Evolutionary conservation across 2,888 invertebrate genomes (phyloP).

Genomic region (Hoplodrina ambigua): DNA sequence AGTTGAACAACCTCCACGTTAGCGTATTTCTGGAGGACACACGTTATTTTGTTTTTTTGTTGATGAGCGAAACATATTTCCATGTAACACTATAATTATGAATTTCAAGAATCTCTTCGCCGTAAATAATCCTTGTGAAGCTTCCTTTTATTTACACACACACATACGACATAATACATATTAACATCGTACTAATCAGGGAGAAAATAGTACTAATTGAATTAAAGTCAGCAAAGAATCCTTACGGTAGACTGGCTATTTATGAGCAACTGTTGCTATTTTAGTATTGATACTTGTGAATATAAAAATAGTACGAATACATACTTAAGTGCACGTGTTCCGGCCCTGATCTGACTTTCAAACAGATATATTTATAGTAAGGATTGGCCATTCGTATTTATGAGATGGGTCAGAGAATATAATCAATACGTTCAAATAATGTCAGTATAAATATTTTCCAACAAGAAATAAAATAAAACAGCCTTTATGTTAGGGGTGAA

Average conservation of each 20-base stretch:
- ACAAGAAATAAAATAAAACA: not conserved
- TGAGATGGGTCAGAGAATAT: not conserved
- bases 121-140: constrained; percentile 9
- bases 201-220: constrained; percentile 21
- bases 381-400: not conserved
- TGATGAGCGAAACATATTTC: constrained; percentile 49
- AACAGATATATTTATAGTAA: constrained; percentile 16
- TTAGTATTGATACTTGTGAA: constrained; percentile 23
- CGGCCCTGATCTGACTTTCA: not conserved
- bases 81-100: constrained; percentile 44
- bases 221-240: constrained; percentile 32
- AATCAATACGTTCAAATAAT: not conserved
- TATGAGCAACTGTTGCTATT: constrained; percentile 23
- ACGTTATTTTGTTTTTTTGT: constrained; percentile 50
- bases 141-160: constrained; percentile 14
- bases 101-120: constrained; percentile 45
- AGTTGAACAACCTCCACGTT: constrained; percentile 58
- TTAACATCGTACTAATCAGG: not conserved
- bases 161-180: not conserved
- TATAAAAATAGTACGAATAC: constrained; percentile 17
- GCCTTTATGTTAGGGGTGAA: not conserved
- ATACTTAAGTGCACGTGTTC: constrained; percentile 13
- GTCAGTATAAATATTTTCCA: not conserved
- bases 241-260: constrained; percentile 27
- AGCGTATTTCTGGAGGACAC: constrained; percentile 55